These are phyloP conservation scores for Callospermophilus lateralis DNA, from an alignment of 2,113 vertebrate genomes.

Conservation along the genomic window DNA sequence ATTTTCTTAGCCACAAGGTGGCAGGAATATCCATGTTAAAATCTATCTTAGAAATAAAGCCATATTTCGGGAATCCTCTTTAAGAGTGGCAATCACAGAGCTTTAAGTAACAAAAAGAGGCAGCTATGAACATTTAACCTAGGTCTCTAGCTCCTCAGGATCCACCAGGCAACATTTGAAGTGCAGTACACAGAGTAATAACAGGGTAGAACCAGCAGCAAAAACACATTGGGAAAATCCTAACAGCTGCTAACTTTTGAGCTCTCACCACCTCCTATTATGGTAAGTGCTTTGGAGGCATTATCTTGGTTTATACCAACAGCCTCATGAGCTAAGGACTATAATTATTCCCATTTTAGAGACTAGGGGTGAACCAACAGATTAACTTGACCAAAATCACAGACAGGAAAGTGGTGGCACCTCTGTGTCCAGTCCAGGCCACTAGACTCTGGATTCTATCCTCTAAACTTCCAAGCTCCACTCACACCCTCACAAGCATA, in stretches of 20 bases:
- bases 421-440: no score
- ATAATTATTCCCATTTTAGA: not conserved
- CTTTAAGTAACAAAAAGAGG: conserved; percentile 1
- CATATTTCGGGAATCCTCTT: not conserved
- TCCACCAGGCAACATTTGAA: not conserved
- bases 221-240: not conserved
- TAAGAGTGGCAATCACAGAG: not conserved
- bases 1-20: conserved; percentile 87
- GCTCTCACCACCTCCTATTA: not conserved
- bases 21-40: conserved; percentile 87
- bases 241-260: not conserved
- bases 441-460: not conserved
- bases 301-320: not conserved
- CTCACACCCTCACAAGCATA: no score
- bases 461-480: no score
- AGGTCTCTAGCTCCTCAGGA: not conserved
- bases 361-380: not conserved
- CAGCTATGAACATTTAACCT: not conserved
- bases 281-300: not conserved
- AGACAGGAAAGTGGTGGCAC: not conserved
- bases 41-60: not conserved
- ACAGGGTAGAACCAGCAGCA: not conserved
- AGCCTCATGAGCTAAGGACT: not conserved
- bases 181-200: not conserved
- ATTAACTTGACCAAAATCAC: not conserved